Conservation (phyloP, 2,113 vertebrate genomes). For the Empidonax traillii region DNA sequence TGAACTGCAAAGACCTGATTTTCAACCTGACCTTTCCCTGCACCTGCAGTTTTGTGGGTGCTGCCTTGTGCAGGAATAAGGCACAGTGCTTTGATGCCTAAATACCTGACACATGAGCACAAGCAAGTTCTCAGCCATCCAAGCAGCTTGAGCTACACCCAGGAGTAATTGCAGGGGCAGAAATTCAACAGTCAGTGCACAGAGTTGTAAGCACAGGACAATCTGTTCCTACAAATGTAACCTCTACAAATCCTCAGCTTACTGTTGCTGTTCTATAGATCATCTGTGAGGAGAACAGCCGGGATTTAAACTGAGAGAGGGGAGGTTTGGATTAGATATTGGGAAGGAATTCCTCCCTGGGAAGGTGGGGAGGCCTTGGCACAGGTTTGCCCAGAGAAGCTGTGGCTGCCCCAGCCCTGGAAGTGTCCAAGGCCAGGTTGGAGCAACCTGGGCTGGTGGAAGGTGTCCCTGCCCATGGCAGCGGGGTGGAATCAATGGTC, state of each 20-base stretch:
- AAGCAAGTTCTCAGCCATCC: background rate
- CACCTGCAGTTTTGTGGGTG: background rate
- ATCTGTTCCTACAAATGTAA: background rate
- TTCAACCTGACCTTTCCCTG: background rate
- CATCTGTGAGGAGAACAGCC: background rate
- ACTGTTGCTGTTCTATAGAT: background rate
- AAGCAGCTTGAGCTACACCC: background rate
- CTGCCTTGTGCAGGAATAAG: background rate
- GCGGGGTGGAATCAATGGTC: background rate
- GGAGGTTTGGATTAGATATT: background rate
- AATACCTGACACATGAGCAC: background rate
- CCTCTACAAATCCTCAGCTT: background rate
- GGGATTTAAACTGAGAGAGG: background rate
- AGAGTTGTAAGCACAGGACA: background rate
- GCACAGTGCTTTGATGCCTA: background rate
- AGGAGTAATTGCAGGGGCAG: background rate
- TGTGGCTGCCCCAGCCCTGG: background rate
- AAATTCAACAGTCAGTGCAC: background rate
- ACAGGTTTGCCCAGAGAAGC: accelerated
- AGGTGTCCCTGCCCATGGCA: background rate
- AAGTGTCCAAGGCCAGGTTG: background rate
- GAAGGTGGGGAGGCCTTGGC: background rate
- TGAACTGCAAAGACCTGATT: background rate
- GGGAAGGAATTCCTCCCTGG: background rate
- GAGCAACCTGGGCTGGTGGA: accelerated